Percentiles rank a stretch among this genome's conserved stretches.
phyloP scores from a whole-genome alignment of 2,888 invertebrate genomes.

The Zelleria hepariella region DNA sequence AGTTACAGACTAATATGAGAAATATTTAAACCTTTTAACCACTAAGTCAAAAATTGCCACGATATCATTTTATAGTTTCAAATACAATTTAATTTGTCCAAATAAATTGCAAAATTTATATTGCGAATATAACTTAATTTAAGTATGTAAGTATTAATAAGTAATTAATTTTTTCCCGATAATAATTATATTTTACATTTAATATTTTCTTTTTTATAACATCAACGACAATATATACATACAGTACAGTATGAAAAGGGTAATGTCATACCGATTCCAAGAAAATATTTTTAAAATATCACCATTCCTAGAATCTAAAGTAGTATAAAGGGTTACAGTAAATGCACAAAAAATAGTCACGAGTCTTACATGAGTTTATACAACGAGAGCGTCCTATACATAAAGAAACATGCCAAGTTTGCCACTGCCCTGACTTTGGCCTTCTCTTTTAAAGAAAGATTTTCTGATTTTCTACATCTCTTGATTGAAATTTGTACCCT shows the following conservation, averaged over 20 bases:
- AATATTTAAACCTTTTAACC: conserved; percentile 3
- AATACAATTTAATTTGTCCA: conserved; percentile 8
- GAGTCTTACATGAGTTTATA: conserved; percentile 40
- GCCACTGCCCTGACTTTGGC: too few species aligned
- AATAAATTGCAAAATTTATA: conserved; percentile 15
- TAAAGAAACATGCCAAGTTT: too few species aligned
- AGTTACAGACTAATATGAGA: background rate
- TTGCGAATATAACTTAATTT: conserved; percentile 8
- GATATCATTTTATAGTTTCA: conserved; percentile 7
- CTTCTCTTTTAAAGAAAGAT: too few species aligned
- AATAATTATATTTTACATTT: conserved; percentile 34
- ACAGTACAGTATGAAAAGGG: conserved; percentile 40
- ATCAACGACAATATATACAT: conserved; percentile 49
- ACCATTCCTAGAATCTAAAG: conserved; percentile 56
- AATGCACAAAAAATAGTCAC: conserved; percentile 70
- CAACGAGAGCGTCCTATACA: background rate
- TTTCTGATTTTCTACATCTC: too few species aligned
- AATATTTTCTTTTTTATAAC: conserved; percentile 32
- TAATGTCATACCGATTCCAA: conserved; percentile 30
- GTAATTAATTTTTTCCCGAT: conserved; percentile 10
- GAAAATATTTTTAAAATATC: conserved; percentile 64
- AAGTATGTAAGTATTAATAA: too few species aligned
- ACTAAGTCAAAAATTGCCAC: conserved; percentile 14
- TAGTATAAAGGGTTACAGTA: conserved; percentile 68
- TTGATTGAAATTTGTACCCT: too few species aligned